Percentiles rank a stretch among this genome's conserved stretches.
These are phyloP conservation scores for Martes martes DNA, from an alignment of 2,113 vertebrate species.

Conservation along the genomic window DNA sequence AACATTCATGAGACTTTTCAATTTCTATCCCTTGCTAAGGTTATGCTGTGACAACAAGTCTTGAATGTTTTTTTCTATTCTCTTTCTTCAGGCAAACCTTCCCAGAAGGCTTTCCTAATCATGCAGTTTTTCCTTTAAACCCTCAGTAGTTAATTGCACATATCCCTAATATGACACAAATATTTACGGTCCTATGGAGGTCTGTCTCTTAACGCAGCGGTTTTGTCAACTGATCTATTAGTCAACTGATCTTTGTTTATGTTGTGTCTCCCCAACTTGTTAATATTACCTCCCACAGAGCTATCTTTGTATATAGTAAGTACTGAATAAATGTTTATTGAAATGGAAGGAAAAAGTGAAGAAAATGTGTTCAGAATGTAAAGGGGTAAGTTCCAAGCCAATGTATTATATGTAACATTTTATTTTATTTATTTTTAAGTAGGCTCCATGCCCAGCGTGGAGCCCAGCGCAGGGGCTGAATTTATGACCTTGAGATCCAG, in stretches of 20 bases:
- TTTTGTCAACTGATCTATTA: neutral
- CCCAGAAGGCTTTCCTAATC: neutral
- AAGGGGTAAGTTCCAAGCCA: neutral
- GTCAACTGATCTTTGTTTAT: slow-evolving; percentile 15
- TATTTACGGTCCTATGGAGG: neutral
- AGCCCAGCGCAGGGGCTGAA: neutral
- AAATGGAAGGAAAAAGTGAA: slow-evolving; percentile 34
- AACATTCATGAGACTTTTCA: neutral
- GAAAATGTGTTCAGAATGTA: slow-evolving; percentile 20
- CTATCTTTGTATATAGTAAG: slow-evolving; percentile 3
- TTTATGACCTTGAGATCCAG: neutral
- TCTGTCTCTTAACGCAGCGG: neutral
- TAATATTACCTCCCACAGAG: neutral
- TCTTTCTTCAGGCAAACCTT: neutral
- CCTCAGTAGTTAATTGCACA: neutral
- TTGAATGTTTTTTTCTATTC: neutral
- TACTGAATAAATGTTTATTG: slow-evolving; percentile 26
- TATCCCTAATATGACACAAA: neutral
- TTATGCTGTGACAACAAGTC: neutral
- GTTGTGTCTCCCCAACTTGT: neutral
- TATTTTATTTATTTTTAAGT: neutral
- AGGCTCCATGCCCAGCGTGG: neutral
- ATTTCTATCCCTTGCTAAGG: neutral
- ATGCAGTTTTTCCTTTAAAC: neutral
- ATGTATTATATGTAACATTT: neutral